Evolutionary conservation across 2,888 invertebrate genomes (phyloP).

Genomic region (Micropterix aruncella): DNA sequence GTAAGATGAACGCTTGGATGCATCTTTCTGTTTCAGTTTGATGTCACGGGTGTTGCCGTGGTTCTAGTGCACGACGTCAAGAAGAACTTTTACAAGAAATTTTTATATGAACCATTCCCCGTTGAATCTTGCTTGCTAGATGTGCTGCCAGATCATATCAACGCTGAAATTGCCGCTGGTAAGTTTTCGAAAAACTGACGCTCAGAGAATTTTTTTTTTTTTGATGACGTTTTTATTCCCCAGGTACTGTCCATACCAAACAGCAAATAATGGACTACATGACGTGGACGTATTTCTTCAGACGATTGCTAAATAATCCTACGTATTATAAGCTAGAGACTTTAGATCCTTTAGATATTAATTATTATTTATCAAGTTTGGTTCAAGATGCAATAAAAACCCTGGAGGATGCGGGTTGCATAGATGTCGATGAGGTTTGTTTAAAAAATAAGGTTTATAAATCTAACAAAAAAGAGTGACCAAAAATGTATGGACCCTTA

Average conservation of each 20-base stretch:
- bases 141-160: constrained; percentile 91
- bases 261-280: constrained; percentile 92
- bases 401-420: constrained; percentile 63
- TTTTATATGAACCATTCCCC: constrained; percentile 97
- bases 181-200: constrained; percentile 6
- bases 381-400: constrained; percentile 66
- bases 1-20: no score
- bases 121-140: constrained; percentile 90
- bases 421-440: constrained; percentile 57
- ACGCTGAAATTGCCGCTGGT: constrained; percentile 88
- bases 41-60: constrained; percentile 80
- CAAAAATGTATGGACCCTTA: no score
- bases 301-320: constrained; percentile 84
- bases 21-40: constrained; percentile 62
- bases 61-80: constrained; percentile 91
- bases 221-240: constrained; percentile 4
- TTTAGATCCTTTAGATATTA: constrained; percentile 51
- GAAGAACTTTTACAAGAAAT: constrained; percentile 98
- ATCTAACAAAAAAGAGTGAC: no score
- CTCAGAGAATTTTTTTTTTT: background rate
- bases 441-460: no score
- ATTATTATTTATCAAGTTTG: constrained; percentile 63
- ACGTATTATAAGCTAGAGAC: constrained; percentile 74
- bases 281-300: constrained; percentile 97
- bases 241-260: constrained; percentile 82